Conservation (phyloP, 2,113 vertebrate species). For the Circaetus gallicus region DNA sequence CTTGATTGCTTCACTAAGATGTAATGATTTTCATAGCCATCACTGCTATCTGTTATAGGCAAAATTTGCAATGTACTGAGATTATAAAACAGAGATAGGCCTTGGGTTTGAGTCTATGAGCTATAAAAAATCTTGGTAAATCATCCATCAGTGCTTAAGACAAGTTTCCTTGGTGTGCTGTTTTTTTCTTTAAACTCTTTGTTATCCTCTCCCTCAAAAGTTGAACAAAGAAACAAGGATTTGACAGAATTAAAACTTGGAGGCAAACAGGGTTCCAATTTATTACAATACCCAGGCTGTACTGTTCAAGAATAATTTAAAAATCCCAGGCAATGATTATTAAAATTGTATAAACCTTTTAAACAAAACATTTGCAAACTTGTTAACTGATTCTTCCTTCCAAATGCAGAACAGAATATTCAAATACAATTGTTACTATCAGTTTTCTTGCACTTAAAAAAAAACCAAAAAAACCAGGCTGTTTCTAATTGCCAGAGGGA, state of each 20-base stretch:
- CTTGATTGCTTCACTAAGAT: neutral
- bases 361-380: neutral
- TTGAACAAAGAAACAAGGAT: constrained; percentile 5
- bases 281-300: neutral
- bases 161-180: neutral
- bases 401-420: neutral
- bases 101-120: neutral
- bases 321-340: neutral
- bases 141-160: neutral
- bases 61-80: neutral
- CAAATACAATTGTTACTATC: neutral
- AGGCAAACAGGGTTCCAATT: constrained; percentile 9
- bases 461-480: neutral
- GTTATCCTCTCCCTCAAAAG: neutral
- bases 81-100: neutral
- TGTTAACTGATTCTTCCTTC: neutral
- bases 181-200: neutral
- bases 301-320: constrained; percentile 3
- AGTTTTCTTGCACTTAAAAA: neutral
- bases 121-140: neutral
- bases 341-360: constrained; percentile 10
- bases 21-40: neutral
- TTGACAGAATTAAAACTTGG: constrained; percentile 8
- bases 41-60: neutral
- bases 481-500: neutral